These are phyloP conservation scores for Semicossyphus pulcher DNA, from an alignment of 2,113 vertebrate genomes.

Conservation along the genomic window DNA sequence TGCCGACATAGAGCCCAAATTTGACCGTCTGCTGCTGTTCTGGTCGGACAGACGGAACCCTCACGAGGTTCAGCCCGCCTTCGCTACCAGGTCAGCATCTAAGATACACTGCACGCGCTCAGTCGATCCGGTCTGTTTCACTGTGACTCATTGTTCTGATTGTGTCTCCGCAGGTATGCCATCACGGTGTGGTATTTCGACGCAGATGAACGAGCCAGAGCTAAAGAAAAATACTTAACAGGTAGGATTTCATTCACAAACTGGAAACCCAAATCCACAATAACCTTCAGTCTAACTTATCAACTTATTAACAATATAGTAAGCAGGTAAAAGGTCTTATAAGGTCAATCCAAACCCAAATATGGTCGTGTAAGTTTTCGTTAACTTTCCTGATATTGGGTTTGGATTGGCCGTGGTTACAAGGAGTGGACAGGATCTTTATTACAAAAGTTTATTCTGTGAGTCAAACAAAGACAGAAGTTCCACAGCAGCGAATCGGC, in stretches of 20 bases:
- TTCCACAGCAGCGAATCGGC: no score
- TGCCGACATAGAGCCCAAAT: constrained; percentile 98
- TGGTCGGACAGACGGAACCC: constrained; percentile 99
- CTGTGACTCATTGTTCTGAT: background rate
- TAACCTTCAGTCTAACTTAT: no score
- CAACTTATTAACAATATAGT: no score
- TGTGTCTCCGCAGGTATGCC: constrained; percentile 90
- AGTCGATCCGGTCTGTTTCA: background rate
- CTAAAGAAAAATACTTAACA: constrained; percentile 98
- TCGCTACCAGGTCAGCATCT: constrained; percentile 88
- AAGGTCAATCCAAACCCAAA: no score
- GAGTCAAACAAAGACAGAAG: no score
- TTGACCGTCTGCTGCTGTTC: constrained; percentile 97
- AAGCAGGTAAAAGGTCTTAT: no score
- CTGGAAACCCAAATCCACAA: constrained; percentile 9
- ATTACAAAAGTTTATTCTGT: no score
- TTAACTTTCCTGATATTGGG: no score
- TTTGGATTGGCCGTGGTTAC: no score
- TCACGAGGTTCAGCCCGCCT: constrained; percentile 98
- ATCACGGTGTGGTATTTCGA: constrained; percentile 99
- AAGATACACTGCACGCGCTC: background rate
- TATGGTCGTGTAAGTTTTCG: no score
- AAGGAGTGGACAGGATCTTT: no score
- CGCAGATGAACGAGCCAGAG: constrained; percentile 94
- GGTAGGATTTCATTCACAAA: constrained; percentile 79